Base-by-base conservation (phyloP, 2,888 invertebrate species). In the Altica lythri region DNA sequence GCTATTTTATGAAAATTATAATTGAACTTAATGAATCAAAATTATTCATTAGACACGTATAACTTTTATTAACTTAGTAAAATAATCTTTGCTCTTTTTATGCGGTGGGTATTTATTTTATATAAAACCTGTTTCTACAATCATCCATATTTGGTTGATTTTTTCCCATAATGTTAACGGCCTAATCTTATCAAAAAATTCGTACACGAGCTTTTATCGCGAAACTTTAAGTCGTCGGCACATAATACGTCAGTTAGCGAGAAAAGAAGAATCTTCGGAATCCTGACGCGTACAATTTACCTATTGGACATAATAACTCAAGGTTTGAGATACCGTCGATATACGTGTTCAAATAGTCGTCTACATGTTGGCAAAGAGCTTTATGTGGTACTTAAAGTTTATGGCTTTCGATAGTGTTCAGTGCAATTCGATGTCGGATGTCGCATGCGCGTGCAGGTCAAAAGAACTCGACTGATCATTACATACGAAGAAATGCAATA, bases 301-400 rank as follows among this genome's bases (percentile, higher is more conserved):
- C 58, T 61, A 63, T 61, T 62, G 58, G 61, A 63, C 63, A 63
- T 59, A 63, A 66, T 66, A 64, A 66, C 55, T 66, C 59, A 62
- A n/a, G 57, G 60, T 57, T 61, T 57, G 49, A 57, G 60, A 65
- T 67, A 66, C 60, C 61, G 58, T 45, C 58, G 58, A 61, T 62
- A 57, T 57, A 53, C 40, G 56, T 55, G 60, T 57, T 49, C 42
- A 45, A 55, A 48, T 55, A 57, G 46, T 59, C 61, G 61, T 60
- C 64, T 63, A 68, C 66, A 67, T 64, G 66, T 57, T 58, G 59
- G 62, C 61, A 67, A 68, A 71, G 60, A 69, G 71, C 70, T 68
- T 70, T 70, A 68, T 67, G 68, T 68, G 69, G 68, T 71, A 66
- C 69, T 66, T 64, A 58, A 60, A 63, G 62, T 70, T 71, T 71